phyloP scores from a whole-genome alignment of 2,888 invertebrate species.

The Drosophila macrothrix region DNA sequence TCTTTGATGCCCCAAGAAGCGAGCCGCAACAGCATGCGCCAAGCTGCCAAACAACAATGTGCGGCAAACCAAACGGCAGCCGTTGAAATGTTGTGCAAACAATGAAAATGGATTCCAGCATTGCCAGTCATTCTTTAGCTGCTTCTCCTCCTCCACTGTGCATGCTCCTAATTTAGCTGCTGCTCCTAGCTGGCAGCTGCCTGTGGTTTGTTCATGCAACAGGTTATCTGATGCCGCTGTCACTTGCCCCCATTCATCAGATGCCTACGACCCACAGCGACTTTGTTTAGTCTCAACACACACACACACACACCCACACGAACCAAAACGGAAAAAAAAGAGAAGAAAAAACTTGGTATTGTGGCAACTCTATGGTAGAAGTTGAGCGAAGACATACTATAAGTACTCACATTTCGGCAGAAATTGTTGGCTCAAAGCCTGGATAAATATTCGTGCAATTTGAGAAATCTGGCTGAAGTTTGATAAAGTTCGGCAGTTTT shows the following conservation, averaged over 20 bases:
- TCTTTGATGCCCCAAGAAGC: conserved; percentile 23
- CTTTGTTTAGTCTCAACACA: neutral
- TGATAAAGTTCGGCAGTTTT: neutral
- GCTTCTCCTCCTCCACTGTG: neutral
- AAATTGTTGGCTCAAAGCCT: conserved; percentile 20
- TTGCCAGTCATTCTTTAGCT: conserved; percentile 24
- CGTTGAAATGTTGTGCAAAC: conserved; percentile 44
- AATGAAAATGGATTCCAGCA: conserved; percentile 40
- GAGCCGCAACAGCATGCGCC: conserved; percentile 10
- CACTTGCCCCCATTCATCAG: conserved; percentile 5
- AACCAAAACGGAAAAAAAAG: neutral
- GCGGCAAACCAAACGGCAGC: conserved; percentile 9
- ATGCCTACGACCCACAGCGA: conserved; percentile 16
- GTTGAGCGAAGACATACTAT: neutral
- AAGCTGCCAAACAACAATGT: conserved; percentile 3
- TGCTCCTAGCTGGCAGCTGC: conserved; percentile 1
- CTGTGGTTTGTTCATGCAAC: conserved; percentile 38
- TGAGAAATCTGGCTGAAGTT: conserved; percentile 17
- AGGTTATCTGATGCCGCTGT: conserved; percentile 31
- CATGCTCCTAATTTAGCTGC: conserved; percentile 4
- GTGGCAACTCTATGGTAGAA: neutral
- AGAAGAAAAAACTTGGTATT: neutral
- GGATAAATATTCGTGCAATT: conserved; percentile 15
- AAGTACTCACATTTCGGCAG: conserved; percentile 8
- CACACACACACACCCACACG: no score